These are phyloP conservation scores for Asteroscopus sphinx DNA, from an alignment of 2,888 invertebrate genomes.

Conservation along the genomic window DNA sequence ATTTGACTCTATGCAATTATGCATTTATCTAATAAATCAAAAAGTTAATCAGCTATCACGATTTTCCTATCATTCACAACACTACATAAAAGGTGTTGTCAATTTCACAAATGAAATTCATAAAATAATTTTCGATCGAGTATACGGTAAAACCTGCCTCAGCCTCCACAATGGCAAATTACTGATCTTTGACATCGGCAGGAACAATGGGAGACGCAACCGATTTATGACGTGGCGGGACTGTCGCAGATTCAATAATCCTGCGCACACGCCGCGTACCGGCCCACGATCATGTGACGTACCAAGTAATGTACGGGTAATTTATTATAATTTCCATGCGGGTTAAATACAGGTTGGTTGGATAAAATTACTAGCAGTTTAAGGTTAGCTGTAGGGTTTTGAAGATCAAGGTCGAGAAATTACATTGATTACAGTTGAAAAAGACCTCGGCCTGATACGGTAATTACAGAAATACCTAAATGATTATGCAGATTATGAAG, in stretches of 20 bases:
- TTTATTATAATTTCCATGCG: conserved; percentile 67
- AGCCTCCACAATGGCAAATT: conserved; percentile 85
- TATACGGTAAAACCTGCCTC: conserved; percentile 58
- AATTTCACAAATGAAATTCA: conserved; percentile 5
- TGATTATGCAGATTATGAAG: neutral
- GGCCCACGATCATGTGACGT: conserved; percentile 66
- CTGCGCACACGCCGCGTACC: conserved; percentile 71
- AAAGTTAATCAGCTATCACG: conserved; percentile 20
- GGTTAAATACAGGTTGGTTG: conserved; percentile 61
- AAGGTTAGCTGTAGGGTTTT: conserved; percentile 50
- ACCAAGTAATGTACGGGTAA: conserved; percentile 60
- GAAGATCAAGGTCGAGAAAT: conserved; percentile 49
- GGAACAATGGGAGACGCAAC: conserved; percentile 84
- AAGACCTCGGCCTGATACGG: conserved; percentile 25
- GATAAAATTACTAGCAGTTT: conserved; percentile 50
- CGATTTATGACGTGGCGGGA: conserved; percentile 76
- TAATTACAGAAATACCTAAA: conserved; percentile 23
- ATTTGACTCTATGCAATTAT: conserved; percentile 28
- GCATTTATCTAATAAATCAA: conserved; percentile 32
- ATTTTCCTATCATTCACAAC: conserved; percentile 22
- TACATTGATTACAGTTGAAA: conserved; percentile 35
- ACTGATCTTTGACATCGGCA: conserved; percentile 87
- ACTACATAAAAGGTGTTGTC: conserved; percentile 18
- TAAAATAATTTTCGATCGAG: conserved; percentile 27
- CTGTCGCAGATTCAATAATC: conserved; percentile 75